Conservation (phyloP, 30 jellyfish, hydroid and myxozoan genomes). For the Aurelia sp. region DNA sequence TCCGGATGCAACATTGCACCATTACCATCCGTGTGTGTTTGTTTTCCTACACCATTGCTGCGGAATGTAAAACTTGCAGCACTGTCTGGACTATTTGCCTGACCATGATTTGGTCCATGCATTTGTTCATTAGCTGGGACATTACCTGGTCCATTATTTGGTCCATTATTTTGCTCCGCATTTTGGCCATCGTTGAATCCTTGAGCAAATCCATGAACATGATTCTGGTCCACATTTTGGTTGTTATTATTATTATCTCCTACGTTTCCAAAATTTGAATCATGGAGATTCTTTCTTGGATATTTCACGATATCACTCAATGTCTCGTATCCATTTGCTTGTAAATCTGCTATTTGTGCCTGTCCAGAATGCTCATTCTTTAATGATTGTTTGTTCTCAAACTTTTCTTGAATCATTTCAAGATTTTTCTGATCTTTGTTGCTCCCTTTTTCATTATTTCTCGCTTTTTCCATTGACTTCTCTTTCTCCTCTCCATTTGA, state of each 20-base stretch:
- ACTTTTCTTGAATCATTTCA: conserved; percentile 13
- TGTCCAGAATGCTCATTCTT: conserved; percentile 40
- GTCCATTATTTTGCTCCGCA: conserved; percentile 16
- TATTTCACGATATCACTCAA: conserved; percentile 67
- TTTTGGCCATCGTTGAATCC: conserved; percentile 41
- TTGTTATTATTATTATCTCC: conserved; percentile 1
- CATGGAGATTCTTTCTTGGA: conserved; percentile 53
- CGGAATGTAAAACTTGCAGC: neutral
- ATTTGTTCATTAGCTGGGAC: neutral
- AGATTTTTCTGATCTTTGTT: conserved; percentile 16
- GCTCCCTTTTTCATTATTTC: neutral
- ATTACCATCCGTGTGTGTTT: neutral
- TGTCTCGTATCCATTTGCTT: conserved; percentile 65
- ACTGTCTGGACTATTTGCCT: neutral
- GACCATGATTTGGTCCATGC: conserved; percentile 1
- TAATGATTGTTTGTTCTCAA: conserved; percentile 24
- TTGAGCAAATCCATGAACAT: neutral
- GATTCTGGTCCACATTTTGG: conserved; percentile 17
- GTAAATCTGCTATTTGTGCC: conserved; percentile 58
- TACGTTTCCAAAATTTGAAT: conserved; percentile 7
- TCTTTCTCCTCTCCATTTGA: conserved; percentile 2
- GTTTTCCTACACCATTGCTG: conserved; percentile 6
- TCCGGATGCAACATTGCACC: conserved; percentile 6
- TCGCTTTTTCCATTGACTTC: conserved; percentile 7
- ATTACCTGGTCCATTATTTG: conserved; percentile 1